These are phyloP conservation scores for Epinephelus fuscoguttatus DNA, from an alignment of 2,113 vertebrate genomes.

Conservation along the genomic window DNA sequence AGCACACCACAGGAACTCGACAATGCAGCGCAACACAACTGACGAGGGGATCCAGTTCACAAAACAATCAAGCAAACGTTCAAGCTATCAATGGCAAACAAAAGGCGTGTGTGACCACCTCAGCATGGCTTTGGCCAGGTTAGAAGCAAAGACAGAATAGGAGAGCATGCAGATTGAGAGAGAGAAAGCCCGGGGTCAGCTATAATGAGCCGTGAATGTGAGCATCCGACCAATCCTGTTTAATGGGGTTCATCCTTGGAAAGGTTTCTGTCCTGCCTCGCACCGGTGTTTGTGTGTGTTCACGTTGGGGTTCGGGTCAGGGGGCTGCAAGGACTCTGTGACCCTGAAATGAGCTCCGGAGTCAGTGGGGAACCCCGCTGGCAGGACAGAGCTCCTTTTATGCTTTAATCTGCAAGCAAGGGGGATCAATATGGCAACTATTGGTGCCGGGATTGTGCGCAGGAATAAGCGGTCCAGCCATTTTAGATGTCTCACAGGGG, in stretches of 20 bases:
- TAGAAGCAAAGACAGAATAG: constrained; percentile 51
- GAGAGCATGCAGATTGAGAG: constrained; percentile 79
- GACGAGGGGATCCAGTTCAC: constrained; percentile 74
- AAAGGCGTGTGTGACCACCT: constrained; percentile 88
- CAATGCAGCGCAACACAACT: constrained; percentile 61
- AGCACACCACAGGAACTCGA: constrained; percentile 67
- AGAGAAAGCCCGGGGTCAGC: constrained; percentile 84
- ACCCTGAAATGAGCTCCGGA: constrained; percentile 92
- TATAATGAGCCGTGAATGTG: constrained; percentile 90
- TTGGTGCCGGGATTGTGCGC: constrained; percentile 88
- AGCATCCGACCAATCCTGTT: constrained; percentile 93
- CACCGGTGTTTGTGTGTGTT: constrained; percentile 66
- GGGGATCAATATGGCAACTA: constrained; percentile 93
- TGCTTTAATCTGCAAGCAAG: constrained; percentile 95
- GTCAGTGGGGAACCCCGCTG: constrained; percentile 88
- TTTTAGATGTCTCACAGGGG: constrained; percentile 81
- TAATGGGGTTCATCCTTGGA: constrained; percentile 92
- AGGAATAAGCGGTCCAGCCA: constrained; percentile 88
- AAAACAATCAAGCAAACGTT: constrained; percentile 77
- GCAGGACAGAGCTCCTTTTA: constrained; percentile 88
- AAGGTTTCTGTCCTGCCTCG: constrained; percentile 84
- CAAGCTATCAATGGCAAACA: constrained; percentile 81
- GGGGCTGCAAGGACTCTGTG: constrained; percentile 91
- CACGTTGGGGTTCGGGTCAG: constrained; percentile 88
- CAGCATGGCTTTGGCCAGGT: constrained; percentile 77